phyloP scores from a whole-genome alignment of 2,113 vertebrate genomes.

The Meles meles region DNA sequence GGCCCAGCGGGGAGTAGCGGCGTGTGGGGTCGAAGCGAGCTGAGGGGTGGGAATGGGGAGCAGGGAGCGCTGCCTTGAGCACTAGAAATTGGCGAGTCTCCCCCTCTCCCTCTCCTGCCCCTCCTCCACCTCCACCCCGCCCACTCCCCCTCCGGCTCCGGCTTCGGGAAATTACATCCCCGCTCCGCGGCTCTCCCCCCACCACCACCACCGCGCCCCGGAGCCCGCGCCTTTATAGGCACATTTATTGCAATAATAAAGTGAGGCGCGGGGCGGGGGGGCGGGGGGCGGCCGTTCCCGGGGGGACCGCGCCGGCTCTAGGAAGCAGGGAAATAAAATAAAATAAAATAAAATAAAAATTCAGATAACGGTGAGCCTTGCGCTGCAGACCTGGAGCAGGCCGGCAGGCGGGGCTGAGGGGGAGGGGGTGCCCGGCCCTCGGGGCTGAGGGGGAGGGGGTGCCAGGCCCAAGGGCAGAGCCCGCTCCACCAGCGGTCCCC shows the following conservation, averaged over 20 bases:
- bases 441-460: too few relatives aligned
- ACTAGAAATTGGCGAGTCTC: constrained; percentile 51
- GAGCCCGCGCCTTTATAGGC: constrained; percentile 77
- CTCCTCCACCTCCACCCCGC: constrained; percentile 65
- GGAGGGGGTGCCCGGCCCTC: constrained; percentile 15
- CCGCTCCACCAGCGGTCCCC: background rate
- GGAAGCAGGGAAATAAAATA: constrained; percentile 79
- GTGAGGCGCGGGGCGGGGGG: constrained; percentile 74
- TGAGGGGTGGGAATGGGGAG: background rate
- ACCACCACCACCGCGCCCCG: constrained; percentile 44
- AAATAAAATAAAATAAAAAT: constrained; percentile 79
- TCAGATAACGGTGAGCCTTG: constrained; percentile 78
- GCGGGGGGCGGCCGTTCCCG: constrained; percentile 68
- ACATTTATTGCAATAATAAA: constrained; percentile 81
- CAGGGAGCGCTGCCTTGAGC: background rate
- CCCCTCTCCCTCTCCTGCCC: constrained; percentile 45
- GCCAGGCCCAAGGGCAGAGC: constrained; percentile 60
- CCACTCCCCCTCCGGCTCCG: constrained; percentile 65
- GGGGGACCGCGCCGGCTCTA: constrained; percentile 70
- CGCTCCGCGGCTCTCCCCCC: constrained; percentile 20
- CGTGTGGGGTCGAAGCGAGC: background rate
- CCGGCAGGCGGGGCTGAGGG: constrained; percentile 38
- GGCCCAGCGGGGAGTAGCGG: background rate
- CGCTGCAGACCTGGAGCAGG: constrained; percentile 59
- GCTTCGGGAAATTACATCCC: constrained; percentile 77